Evolutionary conservation across 2,113 vertebrate genomes (phyloP).

Genomic region (Fulica atra): DNA sequence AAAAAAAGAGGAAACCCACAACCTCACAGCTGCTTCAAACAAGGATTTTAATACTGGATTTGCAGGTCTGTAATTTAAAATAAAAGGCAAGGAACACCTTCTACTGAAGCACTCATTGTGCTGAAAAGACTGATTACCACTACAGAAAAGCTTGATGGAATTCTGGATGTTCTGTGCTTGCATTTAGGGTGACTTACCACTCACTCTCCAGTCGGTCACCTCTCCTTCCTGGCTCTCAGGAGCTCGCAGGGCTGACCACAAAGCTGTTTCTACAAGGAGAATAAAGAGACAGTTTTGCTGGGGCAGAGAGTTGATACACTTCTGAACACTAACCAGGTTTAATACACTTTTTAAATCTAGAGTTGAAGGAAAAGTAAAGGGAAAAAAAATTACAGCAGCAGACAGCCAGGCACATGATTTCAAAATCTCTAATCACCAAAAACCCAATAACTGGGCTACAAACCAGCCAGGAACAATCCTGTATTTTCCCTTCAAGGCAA

Average conservation of each 20-base stretch:
- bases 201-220: constrained; percentile 74
- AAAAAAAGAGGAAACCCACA: not conserved
- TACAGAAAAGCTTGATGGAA: not conserved
- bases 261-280: constrained; percentile 65
- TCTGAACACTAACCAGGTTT: not conserved
- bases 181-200: constrained; percentile 54
- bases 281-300: not conserved
- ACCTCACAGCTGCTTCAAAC: not conserved
- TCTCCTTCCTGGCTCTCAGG: constrained; percentile 73
- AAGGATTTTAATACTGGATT: not conserved
- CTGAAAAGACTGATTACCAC: not conserved
- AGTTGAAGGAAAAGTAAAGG: not conserved
- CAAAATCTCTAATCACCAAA: not conserved
- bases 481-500: not conserved
- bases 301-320: not conserved
- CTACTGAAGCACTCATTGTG: not conserved
- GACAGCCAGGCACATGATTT: not conserved
- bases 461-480: not conserved
- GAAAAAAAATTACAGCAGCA: not conserved
- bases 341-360: not conserved
- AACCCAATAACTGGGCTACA: not conserved
- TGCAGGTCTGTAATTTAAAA: not conserved
- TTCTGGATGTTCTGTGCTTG: not conserved
- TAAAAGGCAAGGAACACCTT: not conserved
- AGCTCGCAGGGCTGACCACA: constrained; percentile 72